A percentile compares a stretch with the other conserved stretches of the same genome.
These are phyloP conservation scores for Graptemys geographica DNA, from an alignment of 2,797 vertebrate genomes.

Conservation along the genomic window DNA sequence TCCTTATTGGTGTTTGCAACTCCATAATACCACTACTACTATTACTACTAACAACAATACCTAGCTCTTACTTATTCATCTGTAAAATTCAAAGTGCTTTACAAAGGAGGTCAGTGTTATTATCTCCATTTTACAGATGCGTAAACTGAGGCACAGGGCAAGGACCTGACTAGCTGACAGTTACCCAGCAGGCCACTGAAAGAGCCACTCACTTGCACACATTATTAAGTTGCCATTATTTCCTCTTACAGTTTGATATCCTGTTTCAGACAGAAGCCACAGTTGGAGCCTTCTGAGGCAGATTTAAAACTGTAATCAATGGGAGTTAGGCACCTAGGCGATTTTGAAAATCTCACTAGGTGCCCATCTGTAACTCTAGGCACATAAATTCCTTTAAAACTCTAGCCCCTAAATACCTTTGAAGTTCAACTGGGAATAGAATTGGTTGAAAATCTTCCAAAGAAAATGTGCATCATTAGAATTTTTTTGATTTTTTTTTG, in stretches of 20 bases:
- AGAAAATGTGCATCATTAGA: no score
- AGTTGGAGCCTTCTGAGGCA: background rate
- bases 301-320: background rate
- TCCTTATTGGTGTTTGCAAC: no score
- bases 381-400: background rate
- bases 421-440: background rate
- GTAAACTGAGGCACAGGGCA: no score
- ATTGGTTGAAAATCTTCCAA: background rate
- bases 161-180: no score
- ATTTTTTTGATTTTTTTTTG: background rate
- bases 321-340: background rate
- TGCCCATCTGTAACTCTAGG: background rate
- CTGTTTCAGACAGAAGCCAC: background rate
- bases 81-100: no score
- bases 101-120: no score
- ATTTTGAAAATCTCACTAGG: background rate
- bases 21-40: no score
- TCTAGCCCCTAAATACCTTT: background rate
- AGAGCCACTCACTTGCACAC: no score
- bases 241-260: background rate
- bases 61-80: no score
- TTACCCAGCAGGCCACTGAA: no score
- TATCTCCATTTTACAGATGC: no score
- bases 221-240: background rate
- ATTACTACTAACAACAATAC: no score